phyloP scores from a whole-genome alignment of 2,797 vertebrate species.

The Acanthopagrus latus region DNA sequence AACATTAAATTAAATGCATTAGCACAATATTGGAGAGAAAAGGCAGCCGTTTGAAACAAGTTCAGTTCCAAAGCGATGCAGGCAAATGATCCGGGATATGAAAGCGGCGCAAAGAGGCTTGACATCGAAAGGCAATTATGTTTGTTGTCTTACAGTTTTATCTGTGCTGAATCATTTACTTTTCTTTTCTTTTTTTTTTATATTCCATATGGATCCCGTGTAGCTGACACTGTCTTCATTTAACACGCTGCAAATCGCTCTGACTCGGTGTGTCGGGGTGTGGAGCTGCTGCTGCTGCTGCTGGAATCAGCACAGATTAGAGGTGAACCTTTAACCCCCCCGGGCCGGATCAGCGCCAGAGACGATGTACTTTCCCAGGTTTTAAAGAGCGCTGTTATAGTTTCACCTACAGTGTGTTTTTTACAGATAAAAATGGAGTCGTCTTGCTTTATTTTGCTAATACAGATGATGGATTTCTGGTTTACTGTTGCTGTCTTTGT shows the following conservation, averaged over 20 bases:
- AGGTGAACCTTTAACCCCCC: slow-evolving; percentile 11
- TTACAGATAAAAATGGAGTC: no score
- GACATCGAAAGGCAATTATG: slow-evolving; percentile 70
- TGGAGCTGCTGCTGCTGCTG: background rate
- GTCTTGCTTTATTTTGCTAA: background rate
- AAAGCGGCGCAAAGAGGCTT: slow-evolving; percentile 59
- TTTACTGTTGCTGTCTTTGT: background rate
- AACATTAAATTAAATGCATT: slow-evolving; percentile 94
- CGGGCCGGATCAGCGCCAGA: background rate
- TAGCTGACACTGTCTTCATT: slow-evolving; percentile 56
- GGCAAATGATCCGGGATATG: slow-evolving; percentile 73
- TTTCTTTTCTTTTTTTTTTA: slow-evolving; percentile 55
- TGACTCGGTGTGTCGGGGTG: background rate
- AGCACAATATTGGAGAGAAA: slow-evolving; percentile 87
- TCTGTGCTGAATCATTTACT: slow-evolving; percentile 62
- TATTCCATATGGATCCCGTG: slow-evolving; percentile 65
- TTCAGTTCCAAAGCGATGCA: slow-evolving; percentile 78
- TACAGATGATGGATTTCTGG: no score
- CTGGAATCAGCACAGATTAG: background rate
- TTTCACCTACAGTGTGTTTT: background rate
- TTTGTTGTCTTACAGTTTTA: slow-evolving; percentile 71
- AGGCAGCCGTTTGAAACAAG: slow-evolving; percentile 84
- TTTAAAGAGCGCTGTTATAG: background rate
- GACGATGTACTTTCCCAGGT: background rate
- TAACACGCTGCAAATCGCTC: slow-evolving; percentile 57